Evolutionary conservation across 2,113 vertebrate genomes (phyloP).

Genomic region (Anoplopoma fimbria): DNA sequence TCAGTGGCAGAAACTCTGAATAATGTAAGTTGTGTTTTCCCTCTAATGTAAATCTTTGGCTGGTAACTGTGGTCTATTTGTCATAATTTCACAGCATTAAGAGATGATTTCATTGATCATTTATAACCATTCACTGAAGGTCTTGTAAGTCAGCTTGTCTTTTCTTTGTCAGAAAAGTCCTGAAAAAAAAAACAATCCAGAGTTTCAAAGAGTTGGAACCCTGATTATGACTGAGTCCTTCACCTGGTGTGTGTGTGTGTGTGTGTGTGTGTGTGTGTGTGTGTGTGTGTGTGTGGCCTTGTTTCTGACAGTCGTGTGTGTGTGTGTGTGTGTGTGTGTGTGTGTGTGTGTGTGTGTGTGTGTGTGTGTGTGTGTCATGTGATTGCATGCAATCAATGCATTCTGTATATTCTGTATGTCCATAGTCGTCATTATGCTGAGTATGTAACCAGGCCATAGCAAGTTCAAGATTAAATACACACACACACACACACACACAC

Average conservation of each 20-base stretch:
- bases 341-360: neutral
- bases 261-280: conserved; percentile 11
- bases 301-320: conserved; percentile 3
- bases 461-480: conserved; percentile 28
- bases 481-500: conserved; percentile 17
- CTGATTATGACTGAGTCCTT: neutral
- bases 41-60: too few relatives aligned
- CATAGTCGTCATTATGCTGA: conserved; percentile 16
- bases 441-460: conserved; percentile 41
- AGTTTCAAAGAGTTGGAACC: too few relatives aligned
- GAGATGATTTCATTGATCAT: too few relatives aligned
- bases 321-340: conserved; percentile 6
- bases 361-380: conserved; percentile 10
- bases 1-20: neutral
- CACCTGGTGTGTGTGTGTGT: conserved; percentile 3
- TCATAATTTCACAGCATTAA: too few relatives aligned
- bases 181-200: too few relatives aligned
- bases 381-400: conserved; percentile 5
- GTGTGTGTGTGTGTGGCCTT: conserved; percentile 6
- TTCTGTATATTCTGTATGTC: conserved; percentile 30
- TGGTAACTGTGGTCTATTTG: too few relatives aligned
- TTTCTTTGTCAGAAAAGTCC: too few relatives aligned
- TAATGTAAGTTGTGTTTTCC: neutral
- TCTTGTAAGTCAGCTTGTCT: too few relatives aligned
- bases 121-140: too few relatives aligned